Evolutionary conservation across 2,113 vertebrate species (phyloP), one percentile per base, ranked within the genome.

Genomic region (Canis aureus): DNA sequence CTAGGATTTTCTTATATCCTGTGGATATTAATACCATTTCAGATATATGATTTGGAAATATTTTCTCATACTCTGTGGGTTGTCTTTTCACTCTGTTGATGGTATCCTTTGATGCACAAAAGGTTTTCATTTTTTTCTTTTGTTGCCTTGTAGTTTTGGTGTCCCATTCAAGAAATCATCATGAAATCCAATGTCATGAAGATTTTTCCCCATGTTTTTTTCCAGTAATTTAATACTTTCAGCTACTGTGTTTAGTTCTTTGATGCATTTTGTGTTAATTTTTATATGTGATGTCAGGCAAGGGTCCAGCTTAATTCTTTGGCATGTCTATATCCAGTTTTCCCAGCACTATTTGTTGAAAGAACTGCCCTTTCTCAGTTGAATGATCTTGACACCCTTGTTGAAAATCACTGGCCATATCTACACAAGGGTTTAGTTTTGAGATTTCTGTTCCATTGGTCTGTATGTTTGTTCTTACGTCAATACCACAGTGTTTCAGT

Each of bases 261-360:
- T 49, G n/a, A 49, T 84, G 25, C 8, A 66, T 91, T 73, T 82
- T 82, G 57, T 82, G 25, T 74, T 95, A 89, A 74, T 90, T 89
- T 89, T 90, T 83, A 29, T 84, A 62, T 53, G 19, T 82, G 27
- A 57, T 90, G 15, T 89, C 17, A 76, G 20, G 5, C 27, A 83
- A 43, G 67, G 35, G 11, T n/a, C 49, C 49, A 78, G 15, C 20
- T 91, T 49, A 11, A 66, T 43, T 82, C 20, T 49, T 91, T 67
- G 84, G 69, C 59, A 27, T 78, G 27, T 76, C 22, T 32, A 32
- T 55, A 64, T 91, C 51, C 29, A 66, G 27, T 85, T 95, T 78
- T 67, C n/a, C 10, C 25, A 38, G 23, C 43, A 32, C 32, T 60
- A 29, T 60, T 38, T 82, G 23, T 85, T 93, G 22, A 62, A 64